Percentiles rank a stretch among this genome's conserved stretches.
Conservation (phyloP, 2,888 invertebrate species). For the Drosophila mulleri region DNA sequence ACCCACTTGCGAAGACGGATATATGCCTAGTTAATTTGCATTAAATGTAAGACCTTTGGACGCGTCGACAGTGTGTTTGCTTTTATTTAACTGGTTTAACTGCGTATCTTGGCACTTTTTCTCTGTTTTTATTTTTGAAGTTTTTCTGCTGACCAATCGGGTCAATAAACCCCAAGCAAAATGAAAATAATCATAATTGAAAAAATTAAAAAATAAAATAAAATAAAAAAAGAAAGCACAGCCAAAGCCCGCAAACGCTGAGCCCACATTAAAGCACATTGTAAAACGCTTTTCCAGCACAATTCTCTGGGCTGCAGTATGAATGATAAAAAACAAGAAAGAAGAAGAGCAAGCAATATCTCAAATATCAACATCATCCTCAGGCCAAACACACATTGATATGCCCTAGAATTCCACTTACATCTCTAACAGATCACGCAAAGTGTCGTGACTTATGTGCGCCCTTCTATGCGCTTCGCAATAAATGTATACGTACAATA, state of each 20-base stretch:
- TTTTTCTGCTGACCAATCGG: constrained; percentile 69
- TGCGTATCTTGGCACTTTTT: constrained; percentile 56
- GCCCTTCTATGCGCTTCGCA: constrained; percentile 63
- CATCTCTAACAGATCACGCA: constrained; percentile 49
- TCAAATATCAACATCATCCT: constrained; percentile 21
- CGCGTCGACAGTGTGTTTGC: constrained; percentile 41
- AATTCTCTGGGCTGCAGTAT: constrained; percentile 29
- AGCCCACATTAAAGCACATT: constrained; percentile 27
- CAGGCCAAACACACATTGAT: constrained; percentile 1
- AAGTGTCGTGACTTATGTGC: constrained; percentile 44
- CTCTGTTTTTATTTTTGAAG: neutral
- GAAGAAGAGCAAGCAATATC: neutral
- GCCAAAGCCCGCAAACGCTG: constrained; percentile 35
- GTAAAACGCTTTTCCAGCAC: constrained; percentile 46
- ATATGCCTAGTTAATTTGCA: constrained; percentile 78
- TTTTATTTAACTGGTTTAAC: constrained; percentile 40
- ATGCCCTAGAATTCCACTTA: constrained; percentile 51
- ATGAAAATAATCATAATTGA: constrained; percentile 31
- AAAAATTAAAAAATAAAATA: constrained; percentile 18
- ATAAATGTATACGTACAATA: too few relatives aligned
- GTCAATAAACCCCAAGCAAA: constrained; percentile 54
- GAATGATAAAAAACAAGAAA: constrained; percentile 20
- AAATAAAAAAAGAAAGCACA: constrained; percentile 37
- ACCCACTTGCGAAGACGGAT: constrained; percentile 73
- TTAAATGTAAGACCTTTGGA: constrained; percentile 68